These are phyloP conservation scores for Coelogynopora nodosa DNA, from an alignment of 2,888 invertebrate species.

Conservation along the genomic window DNA sequence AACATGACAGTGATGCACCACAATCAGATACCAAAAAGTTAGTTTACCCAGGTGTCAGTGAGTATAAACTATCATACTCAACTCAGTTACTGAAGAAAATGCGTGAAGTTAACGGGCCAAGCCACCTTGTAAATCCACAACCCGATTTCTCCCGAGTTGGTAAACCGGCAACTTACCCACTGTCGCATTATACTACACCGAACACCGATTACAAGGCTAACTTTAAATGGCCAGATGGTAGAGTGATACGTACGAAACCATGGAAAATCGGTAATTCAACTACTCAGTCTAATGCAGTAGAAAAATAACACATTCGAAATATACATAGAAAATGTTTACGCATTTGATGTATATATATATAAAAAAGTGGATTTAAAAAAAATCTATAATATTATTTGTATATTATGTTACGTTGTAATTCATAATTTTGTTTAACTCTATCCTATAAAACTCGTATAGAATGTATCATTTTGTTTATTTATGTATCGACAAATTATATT, in stretches of 20 bases:
- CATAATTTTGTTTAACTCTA: no score
- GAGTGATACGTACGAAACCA: conserved; percentile 38
- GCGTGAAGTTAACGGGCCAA: conserved; percentile 48
- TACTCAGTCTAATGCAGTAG: background rate
- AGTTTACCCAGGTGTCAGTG: conserved; percentile 58
- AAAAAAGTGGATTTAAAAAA: no score
- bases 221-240: conserved; percentile 59
- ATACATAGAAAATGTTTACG: no score
- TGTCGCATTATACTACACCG: conserved; percentile 41
- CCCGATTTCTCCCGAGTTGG: conserved; percentile 57
- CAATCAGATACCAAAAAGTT: conserved; percentile 60
- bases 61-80: conserved; percentile 52
- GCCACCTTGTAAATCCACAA: conserved; percentile 58
- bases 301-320: background rate
- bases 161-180: conserved; percentile 49
- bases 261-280: background rate
- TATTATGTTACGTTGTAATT: no score
- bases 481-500: no score
- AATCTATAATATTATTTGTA: no score
- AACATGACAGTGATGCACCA: conserved; percentile 50
- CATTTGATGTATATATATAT: no score
- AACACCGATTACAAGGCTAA: conserved; percentile 58
- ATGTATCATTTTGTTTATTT: no score
- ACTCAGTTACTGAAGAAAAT: background rate
- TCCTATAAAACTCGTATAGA: no score